phyloP scores from a whole-genome alignment of 2,797 vertebrate genomes.

The Xiphorhynchus erythropygius region DNA sequence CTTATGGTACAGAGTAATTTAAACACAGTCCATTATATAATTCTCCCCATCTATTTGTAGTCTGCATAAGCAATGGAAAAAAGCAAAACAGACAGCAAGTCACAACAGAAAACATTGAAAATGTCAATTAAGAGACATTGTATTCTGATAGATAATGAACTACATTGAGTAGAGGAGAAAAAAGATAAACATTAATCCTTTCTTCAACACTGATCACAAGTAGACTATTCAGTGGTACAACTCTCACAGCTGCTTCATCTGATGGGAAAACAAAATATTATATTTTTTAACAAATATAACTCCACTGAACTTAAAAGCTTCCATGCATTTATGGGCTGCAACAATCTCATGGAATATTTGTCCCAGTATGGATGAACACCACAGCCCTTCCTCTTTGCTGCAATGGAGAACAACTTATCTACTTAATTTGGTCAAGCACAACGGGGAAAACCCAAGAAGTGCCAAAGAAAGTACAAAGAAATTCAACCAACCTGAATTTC shows the following conservation, averaged over 20 bases:
- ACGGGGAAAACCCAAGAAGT: neutral
- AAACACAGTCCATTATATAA: neutral
- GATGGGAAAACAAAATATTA: neutral
- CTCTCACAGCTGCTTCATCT: neutral
- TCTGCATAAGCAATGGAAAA: neutral
- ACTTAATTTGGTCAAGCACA: neutral
- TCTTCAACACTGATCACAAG: neutral
- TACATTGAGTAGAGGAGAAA: neutral
- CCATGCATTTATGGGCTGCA: neutral
- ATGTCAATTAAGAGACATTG: neutral
- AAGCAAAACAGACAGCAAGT: neutral
- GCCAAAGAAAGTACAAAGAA: neutral
- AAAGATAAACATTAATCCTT: neutral
- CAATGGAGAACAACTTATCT: neutral
- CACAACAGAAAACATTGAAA: neutral
- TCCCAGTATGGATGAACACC: neutral
- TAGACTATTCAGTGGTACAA: neutral
- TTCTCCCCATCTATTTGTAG: neutral
- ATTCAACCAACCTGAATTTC: neutral
- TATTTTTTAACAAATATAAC: neutral
- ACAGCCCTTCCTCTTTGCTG: neutral
- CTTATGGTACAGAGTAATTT: neutral
- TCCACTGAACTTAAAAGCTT: neutral
- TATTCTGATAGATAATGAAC: neutral
- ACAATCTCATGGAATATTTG: neutral